Evolutionary conservation across 2,797 vertebrate genomes (phyloP).

Genomic region (Alfaro cultratus): DNA sequence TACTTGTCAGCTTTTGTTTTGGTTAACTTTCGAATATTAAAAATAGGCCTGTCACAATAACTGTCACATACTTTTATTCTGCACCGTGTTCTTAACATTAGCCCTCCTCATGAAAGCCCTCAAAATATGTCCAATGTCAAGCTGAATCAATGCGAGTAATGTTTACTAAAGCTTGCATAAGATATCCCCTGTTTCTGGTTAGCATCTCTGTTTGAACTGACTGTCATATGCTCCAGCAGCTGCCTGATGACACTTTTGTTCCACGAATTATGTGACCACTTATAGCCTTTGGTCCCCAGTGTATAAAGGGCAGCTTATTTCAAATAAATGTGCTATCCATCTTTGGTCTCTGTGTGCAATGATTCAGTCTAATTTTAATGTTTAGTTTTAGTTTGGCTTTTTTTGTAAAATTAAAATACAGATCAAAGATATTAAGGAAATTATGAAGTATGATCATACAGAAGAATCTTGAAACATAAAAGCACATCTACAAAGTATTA

Average conservation of each 20-base stretch:
- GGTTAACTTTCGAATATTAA: not conserved
- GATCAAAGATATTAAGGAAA: too few relatives aligned
- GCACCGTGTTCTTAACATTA: not conserved
- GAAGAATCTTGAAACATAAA: too few relatives aligned
- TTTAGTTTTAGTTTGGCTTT: too few relatives aligned
- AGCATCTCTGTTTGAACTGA: not conserved
- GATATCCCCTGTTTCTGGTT: not conserved
- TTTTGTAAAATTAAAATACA: too few relatives aligned
- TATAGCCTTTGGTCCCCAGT: not conserved
- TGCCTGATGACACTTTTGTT: not conserved
- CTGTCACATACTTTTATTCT: not conserved
- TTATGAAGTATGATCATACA: too few relatives aligned
- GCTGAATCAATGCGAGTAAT: not conserved
- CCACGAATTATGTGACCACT: not conserved
- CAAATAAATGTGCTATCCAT: not conserved
- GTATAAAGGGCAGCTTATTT: not conserved
- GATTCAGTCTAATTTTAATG: not conserved
- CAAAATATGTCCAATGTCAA: not conserved
- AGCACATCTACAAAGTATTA: too few relatives aligned
- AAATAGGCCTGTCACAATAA: not conserved
- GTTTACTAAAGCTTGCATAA: not conserved
- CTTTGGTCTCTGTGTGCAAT: not conserved
- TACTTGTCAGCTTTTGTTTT: not conserved
- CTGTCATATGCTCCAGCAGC: not conserved
- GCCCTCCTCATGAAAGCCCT: not conserved